Evolutionary conservation across 2,888 invertebrate species (phyloP), one percentile per base, ranked within the genome.

Genomic region (Nasonovia ribisnigri): DNA sequence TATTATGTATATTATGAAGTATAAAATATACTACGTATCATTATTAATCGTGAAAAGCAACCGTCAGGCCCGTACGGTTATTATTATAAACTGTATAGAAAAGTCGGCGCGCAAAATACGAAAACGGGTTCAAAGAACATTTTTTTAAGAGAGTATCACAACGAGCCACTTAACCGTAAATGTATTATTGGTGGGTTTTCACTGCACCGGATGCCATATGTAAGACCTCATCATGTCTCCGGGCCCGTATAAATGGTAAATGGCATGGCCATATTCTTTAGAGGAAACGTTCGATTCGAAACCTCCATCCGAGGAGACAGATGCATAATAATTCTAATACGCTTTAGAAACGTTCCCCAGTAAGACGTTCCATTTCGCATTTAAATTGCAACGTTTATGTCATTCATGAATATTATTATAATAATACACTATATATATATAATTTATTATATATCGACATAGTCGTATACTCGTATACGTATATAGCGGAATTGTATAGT

Each of bases 221-320:
- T 87, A 87, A 87, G 87, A 51, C n/a, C 16, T 87, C 87, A 5
- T 87, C 20, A 20, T 20, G 48, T 77, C 20, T 36, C 77, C 87
- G n/a, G 16, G 16, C 48, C 16, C 48, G 16, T 24, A 36, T 36
- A 87, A 48, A 87, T n/a, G 48, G 48, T 48, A 77, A 77, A n/a
- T n/a, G 87, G 16, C 42, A 51, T 1, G n/a, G 48, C n/a, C n/a
- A 48, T 87, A 87, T 87, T 48, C n/a, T 48, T n/a, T 87, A n/a
- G 87, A 87, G 48, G 29, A 87, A 87, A 87, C 48, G n/a, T 87
- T 87, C 48, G 48, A 87, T 87, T 84, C 26, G 84, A 87, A n/a
- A n/a, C 48, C 48, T 87, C 87, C 48, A n/a, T 51, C n/a, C 48
- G 24, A 48, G 87, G 48, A 43, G 29, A 46, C 87, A 46, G n/a